These are phyloP conservation scores for Neopipo cinnamomea DNA, from an alignment of 2,113 vertebrate genomes.

Conservation along the genomic window DNA sequence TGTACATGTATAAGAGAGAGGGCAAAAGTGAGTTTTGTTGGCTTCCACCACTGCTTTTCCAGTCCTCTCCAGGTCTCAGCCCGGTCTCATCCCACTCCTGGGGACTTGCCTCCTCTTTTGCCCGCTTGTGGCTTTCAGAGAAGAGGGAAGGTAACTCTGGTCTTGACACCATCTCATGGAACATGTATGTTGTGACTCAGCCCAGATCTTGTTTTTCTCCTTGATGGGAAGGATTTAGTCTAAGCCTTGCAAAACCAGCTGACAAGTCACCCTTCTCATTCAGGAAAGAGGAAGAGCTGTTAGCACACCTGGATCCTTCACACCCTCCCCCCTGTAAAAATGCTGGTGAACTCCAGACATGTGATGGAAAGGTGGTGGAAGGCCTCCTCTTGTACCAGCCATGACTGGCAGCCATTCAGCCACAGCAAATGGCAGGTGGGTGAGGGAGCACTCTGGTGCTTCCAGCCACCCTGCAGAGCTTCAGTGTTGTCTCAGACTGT, in stretches of 20 bases:
- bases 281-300: not conserved
- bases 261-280: not conserved
- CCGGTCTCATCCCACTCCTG: not conserved
- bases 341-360: not conserved
- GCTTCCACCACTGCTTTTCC: not conserved
- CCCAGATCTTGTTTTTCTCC: not conserved
- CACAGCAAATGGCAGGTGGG: not conserved
- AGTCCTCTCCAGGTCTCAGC: not conserved
- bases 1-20: fast-evolving
- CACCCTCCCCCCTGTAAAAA: not conserved
- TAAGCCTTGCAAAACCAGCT: not conserved
- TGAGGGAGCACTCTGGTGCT: not conserved
- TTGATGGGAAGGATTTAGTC: not conserved
- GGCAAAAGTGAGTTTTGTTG: not conserved
- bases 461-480: not conserved
- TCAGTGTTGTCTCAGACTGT: not conserved
- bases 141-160: not conserved
- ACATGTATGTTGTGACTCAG: not conserved
- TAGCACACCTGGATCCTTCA: fast-evolving
- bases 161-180: not conserved
- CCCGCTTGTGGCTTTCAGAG: not conserved
- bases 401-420: not conserved
- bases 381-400: not conserved
- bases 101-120: not conserved
- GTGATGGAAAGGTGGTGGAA: not conserved